phyloP scores from a whole-genome alignment of 2,797 vertebrate genomes.

The Falco naumanni region DNA sequence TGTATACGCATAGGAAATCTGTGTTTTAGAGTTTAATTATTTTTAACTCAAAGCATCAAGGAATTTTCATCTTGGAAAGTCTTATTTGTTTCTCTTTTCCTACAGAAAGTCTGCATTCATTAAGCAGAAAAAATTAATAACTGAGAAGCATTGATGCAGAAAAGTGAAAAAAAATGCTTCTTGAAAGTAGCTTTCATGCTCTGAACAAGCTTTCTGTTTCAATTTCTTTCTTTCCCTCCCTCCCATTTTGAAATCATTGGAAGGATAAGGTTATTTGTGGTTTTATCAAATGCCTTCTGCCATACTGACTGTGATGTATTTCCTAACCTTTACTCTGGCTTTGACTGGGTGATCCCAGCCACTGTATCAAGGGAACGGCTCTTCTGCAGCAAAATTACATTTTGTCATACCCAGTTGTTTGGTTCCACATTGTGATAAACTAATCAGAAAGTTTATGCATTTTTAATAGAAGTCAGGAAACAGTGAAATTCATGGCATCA shows the following conservation, averaged over 20 bases:
- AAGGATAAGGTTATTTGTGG: conserved; percentile 58
- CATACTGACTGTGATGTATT: conserved; percentile 51
- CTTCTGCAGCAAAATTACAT: conserved; percentile 61
- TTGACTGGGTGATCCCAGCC: conserved; percentile 63
- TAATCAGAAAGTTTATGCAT: conserved; percentile 57
- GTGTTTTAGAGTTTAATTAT: not conserved
- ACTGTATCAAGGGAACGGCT: conserved; percentile 34
- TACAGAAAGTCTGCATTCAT: conserved; percentile 32
- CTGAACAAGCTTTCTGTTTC: conserved; percentile 32
- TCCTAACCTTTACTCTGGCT: conserved; percentile 57
- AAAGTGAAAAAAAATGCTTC: not conserved
- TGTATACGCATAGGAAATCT: not conserved
- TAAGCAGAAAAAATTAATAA: conserved; percentile 47
- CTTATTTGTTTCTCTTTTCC: not conserved
- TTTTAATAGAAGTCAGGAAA: conserved; percentile 56
- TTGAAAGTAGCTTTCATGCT: conserved; percentile 30
- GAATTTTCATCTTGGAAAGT: not conserved
- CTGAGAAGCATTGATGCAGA: conserved; percentile 11
- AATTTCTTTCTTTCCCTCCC: not conserved
- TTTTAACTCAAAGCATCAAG: not conserved
- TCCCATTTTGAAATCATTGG: conserved; percentile 50
- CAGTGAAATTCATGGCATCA: conserved; percentile 42
- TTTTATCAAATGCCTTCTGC: conserved; percentile 58
- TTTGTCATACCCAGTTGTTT: conserved; percentile 44
- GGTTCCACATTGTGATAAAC: conserved; percentile 52